A percentile compares a stretch with the other conserved stretches of the same genome.
Conservation (phyloP, 2,113 vertebrate species). For the Syngnathus floridae region DNA sequence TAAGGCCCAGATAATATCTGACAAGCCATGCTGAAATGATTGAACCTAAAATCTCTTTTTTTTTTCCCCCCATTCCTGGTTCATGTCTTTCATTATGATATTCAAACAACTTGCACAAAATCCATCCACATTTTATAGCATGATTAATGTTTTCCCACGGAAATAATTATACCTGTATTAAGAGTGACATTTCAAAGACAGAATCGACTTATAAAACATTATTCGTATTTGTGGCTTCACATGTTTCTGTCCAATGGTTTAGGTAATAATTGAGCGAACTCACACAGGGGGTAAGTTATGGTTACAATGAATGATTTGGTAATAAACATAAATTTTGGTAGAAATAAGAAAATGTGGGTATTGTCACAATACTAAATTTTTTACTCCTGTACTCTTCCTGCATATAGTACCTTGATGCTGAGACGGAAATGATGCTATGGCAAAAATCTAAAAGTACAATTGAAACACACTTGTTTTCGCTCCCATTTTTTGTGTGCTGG, state of each 20-base stretch:
- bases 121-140: constrained; percentile 31
- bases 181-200: constrained; percentile 38
- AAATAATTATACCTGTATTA: constrained; percentile 37
- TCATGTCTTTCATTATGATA: no score
- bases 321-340: not conserved
- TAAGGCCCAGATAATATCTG: constrained; percentile 11
- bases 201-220: constrained; percentile 14
- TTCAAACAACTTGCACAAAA: not conserved
- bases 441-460: no score
- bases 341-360: no score
- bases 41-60: not conserved
- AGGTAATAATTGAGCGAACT: constrained; percentile 17
- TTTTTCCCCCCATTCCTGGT: not conserved
- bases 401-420: no score
- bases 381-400: no score
- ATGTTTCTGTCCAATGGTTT: constrained; percentile 22
- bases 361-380: no score
- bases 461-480: no score
- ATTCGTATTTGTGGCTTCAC: constrained; percentile 15
- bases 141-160: constrained; percentile 33
- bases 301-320: constrained; percentile 6
- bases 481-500: no score
- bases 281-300: not conserved
- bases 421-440: no score
- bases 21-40: not conserved